Percentiles rank a stretch among this genome's conserved stretches.
Conservation (phyloP, 2,888 invertebrate species). For the Pogonocherus hispidulus region DNA sequence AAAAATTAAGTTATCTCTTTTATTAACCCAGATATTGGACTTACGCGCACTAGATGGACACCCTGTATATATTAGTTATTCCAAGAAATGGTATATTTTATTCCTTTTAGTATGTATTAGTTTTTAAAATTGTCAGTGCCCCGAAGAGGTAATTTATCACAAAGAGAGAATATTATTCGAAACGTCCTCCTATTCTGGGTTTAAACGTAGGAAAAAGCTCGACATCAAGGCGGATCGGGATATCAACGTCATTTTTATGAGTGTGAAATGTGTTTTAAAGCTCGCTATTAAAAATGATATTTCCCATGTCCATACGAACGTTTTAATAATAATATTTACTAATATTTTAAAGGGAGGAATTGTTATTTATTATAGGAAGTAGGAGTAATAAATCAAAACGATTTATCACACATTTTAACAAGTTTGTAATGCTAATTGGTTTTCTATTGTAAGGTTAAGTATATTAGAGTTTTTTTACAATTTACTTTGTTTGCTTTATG, state of each 20-base stretch:
- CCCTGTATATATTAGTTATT: too few relatives aligned
- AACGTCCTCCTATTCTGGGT: slow-evolving; percentile 9
- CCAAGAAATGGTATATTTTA: background rate
- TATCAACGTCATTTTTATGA: slow-evolving; percentile 13
- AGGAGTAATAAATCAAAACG: too few relatives aligned
- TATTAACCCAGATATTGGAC: too few relatives aligned
- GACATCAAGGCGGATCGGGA: background rate
- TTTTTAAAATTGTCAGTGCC: slow-evolving; percentile 9
- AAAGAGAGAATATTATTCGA: slow-evolving; percentile 8
- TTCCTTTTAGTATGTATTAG: slow-evolving; percentile 13
- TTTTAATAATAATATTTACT: background rate
- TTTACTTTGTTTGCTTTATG: too few relatives aligned
- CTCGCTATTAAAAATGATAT: background rate
- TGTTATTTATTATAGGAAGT: too few relatives aligned
- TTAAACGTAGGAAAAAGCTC: background rate
- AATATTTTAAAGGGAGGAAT: too few relatives aligned
- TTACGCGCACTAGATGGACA: too few relatives aligned
- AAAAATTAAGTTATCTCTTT: too few relatives aligned
- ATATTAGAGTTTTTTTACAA: too few relatives aligned
- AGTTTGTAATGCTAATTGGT: too few relatives aligned
- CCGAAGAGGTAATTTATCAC: slow-evolving; percentile 8
- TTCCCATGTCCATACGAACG: background rate
- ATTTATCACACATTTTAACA: too few relatives aligned
- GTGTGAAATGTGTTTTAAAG: background rate
- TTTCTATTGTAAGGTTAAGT: too few relatives aligned